A percentile compares a stretch with the other conserved stretches of the same genome.
phyloP scores from a whole-genome alignment of 2,797 vertebrate genomes.

The Gymnocypris eckloni region DNA sequence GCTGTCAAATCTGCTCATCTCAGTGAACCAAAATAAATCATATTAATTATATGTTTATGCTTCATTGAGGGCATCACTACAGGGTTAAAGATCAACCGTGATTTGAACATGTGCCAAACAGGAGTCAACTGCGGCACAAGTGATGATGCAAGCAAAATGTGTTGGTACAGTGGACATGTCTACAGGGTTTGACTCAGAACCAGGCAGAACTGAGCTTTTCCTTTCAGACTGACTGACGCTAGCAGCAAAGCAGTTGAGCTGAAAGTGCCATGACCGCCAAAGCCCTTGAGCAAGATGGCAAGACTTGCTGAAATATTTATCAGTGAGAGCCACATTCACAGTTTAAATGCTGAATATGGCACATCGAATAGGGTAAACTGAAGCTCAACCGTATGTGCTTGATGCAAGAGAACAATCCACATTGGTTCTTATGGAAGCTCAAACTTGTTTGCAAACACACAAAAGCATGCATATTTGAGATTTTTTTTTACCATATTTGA shows the following conservation, averaged over 20 bases:
- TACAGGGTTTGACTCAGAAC: conserved; percentile 24
- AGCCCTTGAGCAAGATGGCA: conserved; percentile 31
- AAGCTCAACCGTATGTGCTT: background rate
- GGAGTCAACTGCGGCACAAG: conserved; percentile 17
- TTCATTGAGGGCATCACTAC: conserved; percentile 15
- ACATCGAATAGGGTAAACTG: conserved; percentile 2
- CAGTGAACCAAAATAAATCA: background rate
- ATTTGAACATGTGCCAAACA: conserved; percentile 27
- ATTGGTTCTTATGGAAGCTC: background rate
- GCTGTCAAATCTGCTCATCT: conserved; percentile 5
- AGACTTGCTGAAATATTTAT: conserved; percentile 22
- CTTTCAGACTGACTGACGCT: background rate
- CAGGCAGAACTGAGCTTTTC: conserved; percentile 19
- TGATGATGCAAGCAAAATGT: background rate
- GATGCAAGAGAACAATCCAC: background rate
- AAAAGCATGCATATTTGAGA: background rate
- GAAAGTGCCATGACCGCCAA: conserved; percentile 18
- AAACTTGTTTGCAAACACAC: background rate
- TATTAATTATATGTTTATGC: background rate
- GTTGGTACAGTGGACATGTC: conserved; percentile 25
- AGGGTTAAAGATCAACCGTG: conserved; percentile 11
- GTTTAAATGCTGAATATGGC: background rate
- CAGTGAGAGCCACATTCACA: conserved; percentile 23
- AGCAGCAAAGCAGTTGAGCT: conserved; percentile 27
- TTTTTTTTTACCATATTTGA: background rate